Percentiles rank a stretch among this genome's conserved stretches.
Evolutionary conservation across 2,888 invertebrate genomes (phyloP).

Genomic region (Panorpa germanica): DNA sequence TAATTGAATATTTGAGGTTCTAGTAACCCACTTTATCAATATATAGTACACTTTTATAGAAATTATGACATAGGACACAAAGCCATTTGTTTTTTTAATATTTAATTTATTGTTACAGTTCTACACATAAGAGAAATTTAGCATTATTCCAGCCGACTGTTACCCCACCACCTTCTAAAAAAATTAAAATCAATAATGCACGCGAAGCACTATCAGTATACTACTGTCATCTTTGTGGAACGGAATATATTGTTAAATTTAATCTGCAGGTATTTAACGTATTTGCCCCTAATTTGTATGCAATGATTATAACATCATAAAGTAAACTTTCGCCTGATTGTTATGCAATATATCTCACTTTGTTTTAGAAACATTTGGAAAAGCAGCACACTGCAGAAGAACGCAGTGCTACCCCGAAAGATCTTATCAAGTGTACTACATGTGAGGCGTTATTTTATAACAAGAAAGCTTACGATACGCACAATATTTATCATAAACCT

Average conservation of each 20-base stretch:
- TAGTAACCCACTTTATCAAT: no score
- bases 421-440: slow-evolving; percentile 39
- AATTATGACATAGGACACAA: no score
- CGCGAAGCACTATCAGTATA: slow-evolving; percentile 28
- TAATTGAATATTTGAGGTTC: no score
- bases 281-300: background rate
- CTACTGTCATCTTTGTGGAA: slow-evolving; percentile 39
- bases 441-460: slow-evolving; percentile 46
- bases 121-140: slow-evolving; percentile 26
- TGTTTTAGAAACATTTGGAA: slow-evolving; percentile 29
- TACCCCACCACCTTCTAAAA: slow-evolving; percentile 30
- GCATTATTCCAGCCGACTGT: slow-evolving; percentile 25
- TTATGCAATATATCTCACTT: background rate
- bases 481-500: slow-evolving; percentile 37
- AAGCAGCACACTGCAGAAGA: slow-evolving; percentile 34
- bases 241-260: slow-evolving; percentile 44
- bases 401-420: slow-evolving; percentile 23
- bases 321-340: background rate
- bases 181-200: slow-evolving; percentile 29
- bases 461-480: slow-evolving; percentile 40
- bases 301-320: slow-evolving; percentile 1
- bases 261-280: slow-evolving; percentile 33
- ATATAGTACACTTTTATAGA: no score
- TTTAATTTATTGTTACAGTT: no score
- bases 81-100: no score